Evolutionary conservation across 2,888 invertebrate genomes (phyloP), one percentile per base, ranked within the genome.

Genomic region (Lobophora halterata): DNA sequence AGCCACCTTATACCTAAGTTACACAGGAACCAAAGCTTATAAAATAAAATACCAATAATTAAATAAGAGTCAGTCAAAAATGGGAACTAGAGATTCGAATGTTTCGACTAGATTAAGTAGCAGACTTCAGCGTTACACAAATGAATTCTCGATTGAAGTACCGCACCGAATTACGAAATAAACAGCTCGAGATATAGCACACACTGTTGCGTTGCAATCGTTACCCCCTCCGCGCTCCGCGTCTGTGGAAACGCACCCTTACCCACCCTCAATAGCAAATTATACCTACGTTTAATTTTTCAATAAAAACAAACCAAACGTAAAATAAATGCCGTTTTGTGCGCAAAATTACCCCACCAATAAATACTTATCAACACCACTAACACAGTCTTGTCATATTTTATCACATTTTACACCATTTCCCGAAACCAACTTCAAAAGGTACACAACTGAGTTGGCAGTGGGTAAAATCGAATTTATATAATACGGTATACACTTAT

Each of bases 381-480:
- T 59, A 56, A 29, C n/a, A 52, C 74, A 73, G 67, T 72, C 65
- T 72, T 70, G 50, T 65, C 65, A 51, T 58, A 55, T 67, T 67
- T 59, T 79, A 82, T 80, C 80, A 82, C 81, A 83, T 58, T 69
- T 12, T 23, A 49, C 49, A 53, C 49, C 57, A 36, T 30, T 55
- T 56, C 54, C 52, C 37, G 49, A 55, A 60, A 61, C 72, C 74
- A 75, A 73, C 72, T 56, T 59, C 74, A 59, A 58, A 60, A 37
- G 54, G 52, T 45, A 55, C 59, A 55, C n/a, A n/a, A n/a, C n/a
- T n/a, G 65, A 58, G 59, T 79, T 80, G 85, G 85, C 83, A 80
- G 74, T 78, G 58, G 67, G 64, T 66, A 66, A 55, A 63, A 53
- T 62, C 65, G 70, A 59, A 78, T 72, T 64, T 65, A 73, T 72